Conservation (phyloP, 2,888 invertebrate species). For the Machimus rusticus region DNA sequence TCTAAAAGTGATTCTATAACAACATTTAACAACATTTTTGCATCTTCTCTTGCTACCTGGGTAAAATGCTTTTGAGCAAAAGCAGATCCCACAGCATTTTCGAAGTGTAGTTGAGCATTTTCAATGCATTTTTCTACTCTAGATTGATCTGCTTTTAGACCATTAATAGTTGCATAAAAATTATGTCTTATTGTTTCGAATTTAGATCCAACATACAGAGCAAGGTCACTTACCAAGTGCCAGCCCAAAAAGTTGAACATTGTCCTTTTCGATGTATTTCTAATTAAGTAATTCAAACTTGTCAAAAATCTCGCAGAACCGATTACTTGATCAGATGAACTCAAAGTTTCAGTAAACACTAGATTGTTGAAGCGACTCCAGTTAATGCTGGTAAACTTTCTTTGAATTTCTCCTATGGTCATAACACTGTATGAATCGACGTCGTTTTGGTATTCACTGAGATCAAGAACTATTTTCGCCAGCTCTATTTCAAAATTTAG, state of each 20-base stretch:
- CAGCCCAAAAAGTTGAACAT: conserved; percentile 50
- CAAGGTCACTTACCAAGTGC: conserved; percentile 44
- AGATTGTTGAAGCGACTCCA: background rate
- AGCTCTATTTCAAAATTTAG: background rate
- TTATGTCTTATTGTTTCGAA: conserved; percentile 48
- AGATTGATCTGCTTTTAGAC: conserved; percentile 82
- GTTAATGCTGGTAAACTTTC: background rate
- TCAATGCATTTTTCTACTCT: conserved; percentile 88
- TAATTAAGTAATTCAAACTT: background rate
- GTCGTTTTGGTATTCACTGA: background rate
- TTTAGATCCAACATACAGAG: conserved; percentile 36
- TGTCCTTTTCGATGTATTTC: conserved; percentile 38
- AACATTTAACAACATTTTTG: conserved; percentile 87
- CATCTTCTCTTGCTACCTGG: conserved; percentile 68
- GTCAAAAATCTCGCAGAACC: background rate
- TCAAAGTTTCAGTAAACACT: background rate
- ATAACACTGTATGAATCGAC: background rate
- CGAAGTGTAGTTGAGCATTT: conserved; percentile 83
- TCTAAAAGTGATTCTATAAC: conserved; percentile 83
- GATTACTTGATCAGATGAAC: background rate
- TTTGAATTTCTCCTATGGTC: background rate
- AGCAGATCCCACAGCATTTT: conserved; percentile 76
- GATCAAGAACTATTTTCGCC: background rate
- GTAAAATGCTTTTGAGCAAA: conserved; percentile 66
- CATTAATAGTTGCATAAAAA: conserved; percentile 78